Evolutionary conservation across 1,140 invertebrate species (phyloP).

Genomic region (Aphaenogaster ashmeadi): DNA sequence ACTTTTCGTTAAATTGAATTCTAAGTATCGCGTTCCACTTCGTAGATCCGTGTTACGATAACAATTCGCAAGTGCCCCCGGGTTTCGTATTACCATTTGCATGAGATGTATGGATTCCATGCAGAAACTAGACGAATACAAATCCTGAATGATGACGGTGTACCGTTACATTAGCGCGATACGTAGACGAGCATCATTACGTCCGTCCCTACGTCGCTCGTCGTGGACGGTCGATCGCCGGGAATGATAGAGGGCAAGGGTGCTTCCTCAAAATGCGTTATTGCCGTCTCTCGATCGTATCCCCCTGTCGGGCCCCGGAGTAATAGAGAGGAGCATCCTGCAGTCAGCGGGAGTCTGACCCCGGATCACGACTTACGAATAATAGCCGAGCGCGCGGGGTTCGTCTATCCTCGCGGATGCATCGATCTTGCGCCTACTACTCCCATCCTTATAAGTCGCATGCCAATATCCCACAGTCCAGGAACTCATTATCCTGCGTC

Average conservation of each 20-base stretch:
- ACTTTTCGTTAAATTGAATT: conserved; percentile 34
- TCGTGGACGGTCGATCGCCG: conserved; percentile 17
- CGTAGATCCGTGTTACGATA: not conserved
- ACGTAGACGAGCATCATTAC: conserved; percentile 31
- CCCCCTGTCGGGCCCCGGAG: conserved; percentile 30
- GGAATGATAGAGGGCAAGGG: conserved; percentile 43
- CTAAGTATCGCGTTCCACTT: conserved; percentile 13
- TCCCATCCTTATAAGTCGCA: conserved; percentile 73
- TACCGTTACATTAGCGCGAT: conserved; percentile 48
- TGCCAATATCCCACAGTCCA: conserved; percentile 62
- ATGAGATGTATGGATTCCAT: conserved; percentile 4
- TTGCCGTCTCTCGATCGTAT: conserved; percentile 67
- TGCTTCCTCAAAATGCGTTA: conserved; percentile 63
- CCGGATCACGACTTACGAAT: conserved; percentile 75
- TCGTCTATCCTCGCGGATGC: conserved; percentile 68
- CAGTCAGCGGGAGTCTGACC: conserved; percentile 65
- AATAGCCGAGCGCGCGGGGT: conserved; percentile 59
- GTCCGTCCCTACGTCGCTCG: not conserved
- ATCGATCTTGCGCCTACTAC: conserved; percentile 70
- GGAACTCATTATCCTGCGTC: conserved; percentile 72
- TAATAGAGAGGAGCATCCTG: conserved; percentile 62
- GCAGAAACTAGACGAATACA: conserved; percentile 2
- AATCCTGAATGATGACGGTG: conserved; percentile 16
- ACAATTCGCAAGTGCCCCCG: not conserved
- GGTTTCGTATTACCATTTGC: not conserved